Base-by-base conservation (phyloP, 2,113 vertebrate genomes). In the Origma solitaria region DNA sequence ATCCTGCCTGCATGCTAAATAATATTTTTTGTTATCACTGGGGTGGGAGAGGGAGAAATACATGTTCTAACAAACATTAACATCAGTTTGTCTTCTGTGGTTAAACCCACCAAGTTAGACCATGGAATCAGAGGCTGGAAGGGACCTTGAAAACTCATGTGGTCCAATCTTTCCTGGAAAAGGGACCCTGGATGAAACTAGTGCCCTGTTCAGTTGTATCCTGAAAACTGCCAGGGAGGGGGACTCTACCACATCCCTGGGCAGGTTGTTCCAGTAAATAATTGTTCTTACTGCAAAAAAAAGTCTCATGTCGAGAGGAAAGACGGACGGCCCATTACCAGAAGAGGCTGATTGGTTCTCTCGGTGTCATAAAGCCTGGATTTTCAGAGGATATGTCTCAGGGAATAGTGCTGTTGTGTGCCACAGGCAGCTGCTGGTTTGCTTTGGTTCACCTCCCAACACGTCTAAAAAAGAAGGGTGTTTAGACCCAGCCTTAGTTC, bases 81-180 rank as follows among this genome's bases (percentile, higher is more conserved):
- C 14, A 30, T 33, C 49, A 56, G 23, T 38, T 64, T 81, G 11
- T 61, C 13, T 85, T 90, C 42, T 37, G 1, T 82, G 68, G 44
- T 58, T 93, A 58, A 85, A 71, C 18, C 21, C 33, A 50, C 17
- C 16, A 22, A 22, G 8, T 58, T 38, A 76, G 50, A 69, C 18
- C 8, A 33, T 8, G 25, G 82, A 72, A n/a, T 81, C 44, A 42
- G 6, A 23, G 25, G 30, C 24, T 82, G 47, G 25, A 85, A 69
- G 50, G 15, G 58, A 42, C 42, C 28, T 65, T 2, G 1, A 15
- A 60, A 50, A 15, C n/a, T 68, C 0, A 0, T 31, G 22, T 73
- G 44, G 22, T 42, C 31, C 70, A 88, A 1, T 5, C n/a, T 44
- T 84, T 35, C 25, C n/a, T 51, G 54, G 49, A 17, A 60, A 69